Percentiles rank a stretch among this genome's conserved stretches.
phyloP scores from a whole-genome alignment of 1,140 invertebrate species.

The Eueides isabella region DNA sequence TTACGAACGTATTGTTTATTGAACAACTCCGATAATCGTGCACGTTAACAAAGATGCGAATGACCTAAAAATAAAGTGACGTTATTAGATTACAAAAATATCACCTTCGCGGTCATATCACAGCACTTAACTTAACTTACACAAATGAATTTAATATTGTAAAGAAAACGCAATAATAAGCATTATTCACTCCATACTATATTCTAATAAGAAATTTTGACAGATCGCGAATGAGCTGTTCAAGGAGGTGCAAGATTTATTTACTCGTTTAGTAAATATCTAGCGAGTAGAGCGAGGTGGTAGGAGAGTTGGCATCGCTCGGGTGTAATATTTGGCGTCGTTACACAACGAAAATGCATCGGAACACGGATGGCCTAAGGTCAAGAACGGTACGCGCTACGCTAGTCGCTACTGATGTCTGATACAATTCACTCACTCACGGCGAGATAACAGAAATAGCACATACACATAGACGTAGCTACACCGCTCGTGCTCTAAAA shows the following conservation, averaged over 20 bases:
- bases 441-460: constrained; percentile 43
- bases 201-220: constrained; percentile 55
- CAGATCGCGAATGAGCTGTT: constrained; percentile 37
- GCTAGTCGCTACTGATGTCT: constrained; percentile 37
- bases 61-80: constrained; percentile 33
- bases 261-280: constrained; percentile 29
- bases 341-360: constrained; percentile 76
- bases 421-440: constrained; percentile 59
- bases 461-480: constrained; percentile 26
- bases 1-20: constrained; percentile 32
- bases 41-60: constrained; percentile 9
- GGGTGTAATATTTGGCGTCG: constrained; percentile 64
- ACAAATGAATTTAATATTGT: constrained; percentile 12
- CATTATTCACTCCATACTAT: constrained; percentile 43
- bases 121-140: constrained; percentile 28
- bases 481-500: constrained; percentile 26
- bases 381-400: constrained; percentile 61
- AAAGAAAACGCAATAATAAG: constrained; percentile 35
- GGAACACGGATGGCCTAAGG: constrained; percentile 67
- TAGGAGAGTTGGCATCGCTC: constrained; percentile 65
- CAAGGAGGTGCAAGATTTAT: constrained; percentile 21
- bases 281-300: constrained; percentile 21
- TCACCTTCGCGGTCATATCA: background rate
- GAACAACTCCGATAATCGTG: constrained; percentile 25
- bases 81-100: constrained; percentile 21